These are phyloP conservation scores for Oophaga pumilio DNA, from an alignment of 2,113 vertebrate species.

Conservation along the genomic window DNA sequence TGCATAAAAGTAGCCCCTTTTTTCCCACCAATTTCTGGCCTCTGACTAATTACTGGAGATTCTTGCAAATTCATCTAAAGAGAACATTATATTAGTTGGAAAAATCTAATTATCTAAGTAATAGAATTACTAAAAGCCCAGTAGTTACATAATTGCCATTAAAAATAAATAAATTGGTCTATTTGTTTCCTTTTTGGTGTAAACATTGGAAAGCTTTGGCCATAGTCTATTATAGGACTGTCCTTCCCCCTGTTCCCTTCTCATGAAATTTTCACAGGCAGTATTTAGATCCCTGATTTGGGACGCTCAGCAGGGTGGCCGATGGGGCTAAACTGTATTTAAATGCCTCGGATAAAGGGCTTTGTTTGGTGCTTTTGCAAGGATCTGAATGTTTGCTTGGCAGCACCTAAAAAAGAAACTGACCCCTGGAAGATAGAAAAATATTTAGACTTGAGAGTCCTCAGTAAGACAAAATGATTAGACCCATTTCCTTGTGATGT, in stretches of 20 bases:
- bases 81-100: neutral
- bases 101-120: conserved; percentile 11
- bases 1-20: neutral
- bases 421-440: neutral
- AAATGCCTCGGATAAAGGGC: conserved; percentile 15
- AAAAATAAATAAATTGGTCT: too few species aligned
- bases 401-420: neutral
- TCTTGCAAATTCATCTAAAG: neutral
- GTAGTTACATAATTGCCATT: neutral
- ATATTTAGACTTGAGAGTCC: too few species aligned
- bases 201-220: neutral
- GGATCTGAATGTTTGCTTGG: conserved; percentile 28
- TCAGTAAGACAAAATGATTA: conserved; percentile 12
- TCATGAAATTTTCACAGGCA: neutral
- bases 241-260: neutral
- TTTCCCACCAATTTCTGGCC: neutral
- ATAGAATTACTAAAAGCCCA: neutral
- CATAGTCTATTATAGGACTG: neutral
- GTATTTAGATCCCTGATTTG: neutral
- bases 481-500: neutral
- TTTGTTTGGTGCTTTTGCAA: conserved; percentile 34
- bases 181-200: neutral
- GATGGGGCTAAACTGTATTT: conserved; percentile 23
- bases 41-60: conserved; percentile 19
- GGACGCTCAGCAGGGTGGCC: neutral